Evolutionary conservation across 2,888 invertebrate genomes (phyloP).

Genomic region (Gastracanthus pulcherrimus): DNA sequence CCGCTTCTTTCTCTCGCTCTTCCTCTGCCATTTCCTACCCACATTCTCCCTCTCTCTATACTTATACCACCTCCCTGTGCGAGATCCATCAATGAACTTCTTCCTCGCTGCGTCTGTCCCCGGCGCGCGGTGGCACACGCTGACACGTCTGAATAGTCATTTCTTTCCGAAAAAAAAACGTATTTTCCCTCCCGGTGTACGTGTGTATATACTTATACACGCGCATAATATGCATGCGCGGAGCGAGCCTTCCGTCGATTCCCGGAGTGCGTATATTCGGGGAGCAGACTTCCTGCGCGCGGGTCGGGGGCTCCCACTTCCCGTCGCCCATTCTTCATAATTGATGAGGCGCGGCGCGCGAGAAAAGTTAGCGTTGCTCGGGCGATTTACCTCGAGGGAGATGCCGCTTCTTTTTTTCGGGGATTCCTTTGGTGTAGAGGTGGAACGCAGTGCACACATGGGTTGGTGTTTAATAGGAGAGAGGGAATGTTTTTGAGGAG

Average conservation of each 20-base stretch:
- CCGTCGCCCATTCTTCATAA: constrained; percentile 52
- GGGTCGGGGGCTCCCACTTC: constrained; percentile 54
- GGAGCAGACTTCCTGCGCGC: constrained; percentile 52
- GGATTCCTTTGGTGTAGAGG: background rate
- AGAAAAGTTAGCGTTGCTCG: background rate
- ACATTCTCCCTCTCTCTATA: background rate
- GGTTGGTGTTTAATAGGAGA: background rate
- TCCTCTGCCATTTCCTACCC: background rate
- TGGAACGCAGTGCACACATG: no score
- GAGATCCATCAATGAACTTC: constrained; percentile 28
- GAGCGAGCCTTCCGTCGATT: no score
- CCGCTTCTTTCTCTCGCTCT: background rate
- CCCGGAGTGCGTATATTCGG: background rate
- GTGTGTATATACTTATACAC: no score
- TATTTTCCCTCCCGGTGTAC: constrained; percentile 22
- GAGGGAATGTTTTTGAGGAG: constrained; percentile 4
- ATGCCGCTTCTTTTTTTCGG: constrained; percentile 5
- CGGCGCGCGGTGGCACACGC: constrained; percentile 46
- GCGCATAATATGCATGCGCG: constrained; percentile 23
- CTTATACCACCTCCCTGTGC: background rate
- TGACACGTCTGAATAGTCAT: constrained; percentile 61
- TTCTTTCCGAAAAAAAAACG: constrained; percentile 52
- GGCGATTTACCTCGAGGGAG: constrained; percentile 40
- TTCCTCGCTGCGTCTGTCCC: constrained; percentile 30
- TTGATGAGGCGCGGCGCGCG: constrained; percentile 52